phyloP scores from a whole-genome alignment of 2,113 vertebrate species.

The Abramis brama region DNA sequence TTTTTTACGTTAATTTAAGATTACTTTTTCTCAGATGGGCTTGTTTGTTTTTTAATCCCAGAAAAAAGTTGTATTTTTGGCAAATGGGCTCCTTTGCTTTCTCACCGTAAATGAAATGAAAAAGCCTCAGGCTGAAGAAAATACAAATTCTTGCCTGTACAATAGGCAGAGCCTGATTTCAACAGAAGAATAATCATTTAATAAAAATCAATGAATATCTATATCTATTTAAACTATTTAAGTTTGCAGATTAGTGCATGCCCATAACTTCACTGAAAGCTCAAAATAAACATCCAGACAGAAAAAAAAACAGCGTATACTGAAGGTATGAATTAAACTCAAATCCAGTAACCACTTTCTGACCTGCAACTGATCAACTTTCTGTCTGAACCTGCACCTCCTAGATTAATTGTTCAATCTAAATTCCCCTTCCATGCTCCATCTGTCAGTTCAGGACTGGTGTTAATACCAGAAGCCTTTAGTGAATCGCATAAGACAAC shows the following conservation, averaged over 20 bases:
- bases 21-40: no score
- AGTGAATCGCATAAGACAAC: neutral
- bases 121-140: no score
- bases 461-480: constrained; percentile 16
- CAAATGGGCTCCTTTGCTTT: no score
- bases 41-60: no score
- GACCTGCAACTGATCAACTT: neutral
- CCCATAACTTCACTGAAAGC: neutral
- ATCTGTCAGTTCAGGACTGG: neutral
- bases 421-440: neutral
- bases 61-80: no score
- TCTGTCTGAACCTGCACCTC: neutral
- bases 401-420: constrained; percentile 4
- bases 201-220: neutral
- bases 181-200: neutral
- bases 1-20: no score
- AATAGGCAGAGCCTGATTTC: no score
- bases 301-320: neutral
- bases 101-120: no score
- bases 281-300: neutral
- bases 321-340: no score
- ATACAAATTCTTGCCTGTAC: no score
- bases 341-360: neutral
- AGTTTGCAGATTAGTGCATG: neutral
- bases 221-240: neutral